Percentiles rank a stretch among this genome's conserved stretches.
phyloP scores from a whole-genome alignment of 37 sponge, comb jelly and placozoan species.

The Theonella swinhoei region DNA sequence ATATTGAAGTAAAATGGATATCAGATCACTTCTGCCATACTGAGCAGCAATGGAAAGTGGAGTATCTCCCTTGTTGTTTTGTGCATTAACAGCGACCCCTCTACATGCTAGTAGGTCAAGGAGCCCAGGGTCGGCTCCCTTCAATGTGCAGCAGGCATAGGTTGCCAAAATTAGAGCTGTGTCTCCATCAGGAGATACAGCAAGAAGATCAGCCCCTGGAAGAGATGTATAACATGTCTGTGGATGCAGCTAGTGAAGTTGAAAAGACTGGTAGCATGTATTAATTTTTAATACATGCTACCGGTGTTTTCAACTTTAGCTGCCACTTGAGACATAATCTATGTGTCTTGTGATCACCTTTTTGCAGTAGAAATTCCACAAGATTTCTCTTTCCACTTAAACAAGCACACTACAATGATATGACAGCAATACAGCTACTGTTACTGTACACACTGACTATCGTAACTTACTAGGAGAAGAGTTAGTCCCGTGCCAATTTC shows the following conservation, averaged over 20 bases:
- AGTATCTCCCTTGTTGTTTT: not conserved
- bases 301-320: no score
- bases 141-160: slow-evolving; percentile 30
- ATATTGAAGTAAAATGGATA: not conserved
- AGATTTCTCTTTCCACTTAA: not conserved
- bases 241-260: not conserved
- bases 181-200: not conserved
- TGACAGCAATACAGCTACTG: not conserved
- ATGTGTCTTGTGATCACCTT: not conserved
- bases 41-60: slow-evolving; percentile 1
- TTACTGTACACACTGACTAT: not conserved
- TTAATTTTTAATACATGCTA: no score
- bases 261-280: no score
- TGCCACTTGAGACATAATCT: not conserved
- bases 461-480: not conserved
- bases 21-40: not conserved
- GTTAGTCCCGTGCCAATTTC: slow-evolving; percentile 6
- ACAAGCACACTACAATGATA: slow-evolving; percentile 3
- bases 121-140: not conserved
- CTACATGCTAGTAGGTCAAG: slow-evolving; percentile 21
- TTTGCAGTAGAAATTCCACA: not conserved
- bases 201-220: not conserved
- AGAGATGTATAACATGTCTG: not conserved
- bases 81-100: slow-evolving; percentile 4
- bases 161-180: slow-evolving; percentile 21